Evolutionary conservation across 2,113 vertebrate species (phyloP).

Genomic region (Megaceryle maxima): DNA sequence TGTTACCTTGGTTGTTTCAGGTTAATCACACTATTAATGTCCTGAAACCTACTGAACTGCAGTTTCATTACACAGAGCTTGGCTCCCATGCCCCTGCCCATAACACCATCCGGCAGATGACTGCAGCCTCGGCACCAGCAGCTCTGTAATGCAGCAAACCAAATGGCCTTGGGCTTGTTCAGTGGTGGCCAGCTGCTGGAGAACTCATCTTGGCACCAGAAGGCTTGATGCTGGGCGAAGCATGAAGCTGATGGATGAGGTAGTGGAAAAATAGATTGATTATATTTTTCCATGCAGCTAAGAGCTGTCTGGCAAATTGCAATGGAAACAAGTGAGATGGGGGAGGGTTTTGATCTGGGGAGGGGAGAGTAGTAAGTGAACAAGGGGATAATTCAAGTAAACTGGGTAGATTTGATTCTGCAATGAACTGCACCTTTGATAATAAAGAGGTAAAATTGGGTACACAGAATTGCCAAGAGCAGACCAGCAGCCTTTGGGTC

Average conservation of each 20-base stretch:
- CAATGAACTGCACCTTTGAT: not conserved
- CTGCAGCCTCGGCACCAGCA: not conserved
- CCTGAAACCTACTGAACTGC: not conserved
- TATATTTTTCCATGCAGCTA: not conserved
- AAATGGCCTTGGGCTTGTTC: not conserved
- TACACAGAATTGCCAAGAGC: not conserved
- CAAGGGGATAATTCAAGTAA: not conserved
- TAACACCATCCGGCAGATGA: not conserved
- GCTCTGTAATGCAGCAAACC: not conserved
- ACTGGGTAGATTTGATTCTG: not conserved
- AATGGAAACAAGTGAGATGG: not conserved
- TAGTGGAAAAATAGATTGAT: conserved; percentile 41
- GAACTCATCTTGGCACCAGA: not conserved
- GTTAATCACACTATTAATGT: conserved; percentile 38
- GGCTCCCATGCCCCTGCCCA: not conserved
- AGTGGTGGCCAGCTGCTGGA: not conserved
- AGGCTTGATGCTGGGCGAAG: not conserved
- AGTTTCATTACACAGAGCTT: not conserved
- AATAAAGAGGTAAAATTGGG: not conserved
- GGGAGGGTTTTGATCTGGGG: not conserved
- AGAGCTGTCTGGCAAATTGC: not conserved
- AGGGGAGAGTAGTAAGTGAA: not conserved
- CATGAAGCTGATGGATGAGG: conserved; percentile 19
- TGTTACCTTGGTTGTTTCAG: not conserved
- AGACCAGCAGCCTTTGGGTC: not conserved